Base-by-base conservation (phyloP, 2,797 vertebrate genomes). In the Hydrocynus forskahlii region DNA sequence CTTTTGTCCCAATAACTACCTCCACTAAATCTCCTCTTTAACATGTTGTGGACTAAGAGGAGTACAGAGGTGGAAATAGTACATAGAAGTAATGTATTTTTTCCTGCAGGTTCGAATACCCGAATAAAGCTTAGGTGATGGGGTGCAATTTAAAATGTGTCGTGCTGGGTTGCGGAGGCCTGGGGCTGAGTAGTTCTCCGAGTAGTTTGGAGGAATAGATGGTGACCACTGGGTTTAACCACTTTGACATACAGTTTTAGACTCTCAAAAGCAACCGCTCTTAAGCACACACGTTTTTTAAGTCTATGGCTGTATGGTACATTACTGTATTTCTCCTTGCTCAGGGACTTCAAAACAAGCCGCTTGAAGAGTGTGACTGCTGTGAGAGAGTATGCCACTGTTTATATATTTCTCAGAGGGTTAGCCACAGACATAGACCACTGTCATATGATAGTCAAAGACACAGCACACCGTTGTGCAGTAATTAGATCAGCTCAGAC, bases 1-100 rank as follows among this genome's bases (percentile, higher is more conserved):
- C 92, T 86, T 92, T 95, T 94, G 93, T 94, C 88, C 90, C 92
- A 94, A 92, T 92, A 92, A 92, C 94, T 89, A 90, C 91, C 91
- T 94, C 92, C 14, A 91, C 93, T 93, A 90, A 95, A 94, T 93
- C 92, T 91, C 88, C 90, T 92, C 92, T 94, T 93, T 90, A 92
- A 89, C 84, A 80, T 88, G 92, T 93, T 94, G 77, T 90, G 91
- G 93, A 91, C 88, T 87, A 81, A 89, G 89, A 81, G 74, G 80
- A 87, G 87, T 80, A 54, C 68, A 80, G 80, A 25, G 73, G 72
- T 72, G 72, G 84, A 88, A 83, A 82, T 74, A 73, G 76, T 71
- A 55, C 79, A 79, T 78, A 59, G 80, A 79, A 72, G 84, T 84
- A 76, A 85, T 86, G 83, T 81, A 82, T 73, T 85, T 87, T 67